These are phyloP conservation scores for Liasis olivaceus DNA, from an alignment of 2,797 vertebrate genomes.

Conservation along the genomic window DNA sequence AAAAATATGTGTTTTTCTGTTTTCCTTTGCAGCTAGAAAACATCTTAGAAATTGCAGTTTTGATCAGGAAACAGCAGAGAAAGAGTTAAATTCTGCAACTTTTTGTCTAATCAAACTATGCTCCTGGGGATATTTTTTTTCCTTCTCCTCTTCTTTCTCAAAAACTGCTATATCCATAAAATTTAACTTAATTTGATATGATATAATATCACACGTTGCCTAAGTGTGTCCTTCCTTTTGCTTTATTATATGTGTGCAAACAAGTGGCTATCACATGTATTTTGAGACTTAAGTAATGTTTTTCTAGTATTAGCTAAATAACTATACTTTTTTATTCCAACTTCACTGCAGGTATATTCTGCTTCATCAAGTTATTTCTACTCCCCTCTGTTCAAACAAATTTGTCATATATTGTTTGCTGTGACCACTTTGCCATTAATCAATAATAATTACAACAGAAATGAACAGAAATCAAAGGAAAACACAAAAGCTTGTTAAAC, in stretches of 20 bases:
- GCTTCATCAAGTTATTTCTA: not conserved
- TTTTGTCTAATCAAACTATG: not conserved
- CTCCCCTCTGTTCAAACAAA: constrained; percentile 10
- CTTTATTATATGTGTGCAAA: not conserved
- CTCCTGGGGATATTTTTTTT: not conserved
- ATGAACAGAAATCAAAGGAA: constrained; percentile 26
- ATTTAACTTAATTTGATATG: not conserved
- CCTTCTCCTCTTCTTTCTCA: not conserved
- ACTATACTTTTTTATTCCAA: not conserved
- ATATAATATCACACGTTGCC: not conserved
- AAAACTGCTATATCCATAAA: not conserved
- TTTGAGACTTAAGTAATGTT: not conserved
- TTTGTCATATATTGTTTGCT: constrained; percentile 20
- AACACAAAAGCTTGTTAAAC: constrained; percentile 53
- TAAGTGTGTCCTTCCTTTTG: not conserved
- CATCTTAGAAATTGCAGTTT: not conserved
- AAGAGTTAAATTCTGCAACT: not conserved
- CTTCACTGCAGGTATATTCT: constrained; percentile 28
- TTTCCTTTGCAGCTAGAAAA: not conserved
- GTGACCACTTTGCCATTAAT: constrained; percentile 55
- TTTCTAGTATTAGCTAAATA: not conserved
- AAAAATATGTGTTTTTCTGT: not conserved
- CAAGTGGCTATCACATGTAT: not conserved
- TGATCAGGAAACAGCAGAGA: not conserved
- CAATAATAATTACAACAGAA: constrained; percentile 50